A percentile compares a stretch with the other conserved stretches of the same genome.
phyloP scores from a whole-genome alignment of 2,888 invertebrate genomes.

The Endotricha flammealis region DNA sequence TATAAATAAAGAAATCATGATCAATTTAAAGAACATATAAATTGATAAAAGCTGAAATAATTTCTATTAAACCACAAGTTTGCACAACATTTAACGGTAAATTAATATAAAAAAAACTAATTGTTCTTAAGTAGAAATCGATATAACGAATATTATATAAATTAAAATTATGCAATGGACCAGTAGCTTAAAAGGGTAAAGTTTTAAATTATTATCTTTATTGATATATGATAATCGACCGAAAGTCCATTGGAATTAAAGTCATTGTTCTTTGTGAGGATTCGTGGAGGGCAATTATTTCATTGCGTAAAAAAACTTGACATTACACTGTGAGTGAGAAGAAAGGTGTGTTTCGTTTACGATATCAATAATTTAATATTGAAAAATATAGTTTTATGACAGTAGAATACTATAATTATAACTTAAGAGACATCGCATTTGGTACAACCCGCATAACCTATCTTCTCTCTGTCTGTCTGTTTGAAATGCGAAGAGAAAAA shows the following conservation, averaged over 20 bases:
- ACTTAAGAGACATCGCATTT: no score
- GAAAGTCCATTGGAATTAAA: constrained; percentile 2
- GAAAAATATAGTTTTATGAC: no score
- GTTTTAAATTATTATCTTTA: constrained; percentile 9
- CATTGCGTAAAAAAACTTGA: constrained; percentile 28
- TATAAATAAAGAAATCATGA: no score
- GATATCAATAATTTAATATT: no score
- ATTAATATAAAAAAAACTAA: constrained; percentile 19
- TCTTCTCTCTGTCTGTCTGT: no score
- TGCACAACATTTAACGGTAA: neutral
- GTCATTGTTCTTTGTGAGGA: neutral
- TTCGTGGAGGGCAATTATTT: constrained; percentile 15
- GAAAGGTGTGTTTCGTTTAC: constrained; percentile 7
- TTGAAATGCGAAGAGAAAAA: no score
- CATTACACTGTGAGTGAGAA: constrained; percentile 23
- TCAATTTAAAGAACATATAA: no score
- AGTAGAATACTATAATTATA: no score
- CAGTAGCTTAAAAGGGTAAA: constrained; percentile 26
- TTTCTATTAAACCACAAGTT: neutral
- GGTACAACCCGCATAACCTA: no score
- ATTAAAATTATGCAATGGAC: constrained; percentile 25
- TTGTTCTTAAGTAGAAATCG: constrained; percentile 19
- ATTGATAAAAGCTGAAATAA: no score
- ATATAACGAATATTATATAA: constrained; percentile 12
- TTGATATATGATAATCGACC: constrained; percentile 10